Conservation (phyloP, 2,113 vertebrate genomes). For the Campylomormyrus tamandua region DNA sequence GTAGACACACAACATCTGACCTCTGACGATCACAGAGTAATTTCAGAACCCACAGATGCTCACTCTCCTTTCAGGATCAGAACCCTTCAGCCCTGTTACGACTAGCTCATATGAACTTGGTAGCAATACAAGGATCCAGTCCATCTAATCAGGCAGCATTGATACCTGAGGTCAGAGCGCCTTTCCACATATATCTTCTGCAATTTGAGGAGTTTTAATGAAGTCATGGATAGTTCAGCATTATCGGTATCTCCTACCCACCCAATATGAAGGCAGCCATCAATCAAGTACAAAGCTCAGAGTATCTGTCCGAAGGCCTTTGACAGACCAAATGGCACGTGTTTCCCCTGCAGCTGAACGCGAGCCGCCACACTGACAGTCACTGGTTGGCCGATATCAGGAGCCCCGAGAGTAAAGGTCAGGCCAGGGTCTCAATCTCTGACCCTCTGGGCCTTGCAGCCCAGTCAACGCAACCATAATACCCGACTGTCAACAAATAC, state of each 20-base stretch:
- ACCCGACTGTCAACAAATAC: background rate
- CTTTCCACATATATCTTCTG: background rate
- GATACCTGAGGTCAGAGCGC: background rate
- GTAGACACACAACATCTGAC: constrained; percentile 52
- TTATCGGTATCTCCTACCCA: background rate
- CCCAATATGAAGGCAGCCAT: background rate
- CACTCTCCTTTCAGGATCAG: constrained; percentile 35
- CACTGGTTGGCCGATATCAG: background rate
- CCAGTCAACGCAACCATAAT: background rate
- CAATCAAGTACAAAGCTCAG: background rate
- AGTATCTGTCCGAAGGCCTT: background rate
- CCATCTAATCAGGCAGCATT: background rate
- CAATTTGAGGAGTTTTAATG: background rate
- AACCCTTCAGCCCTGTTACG: background rate
- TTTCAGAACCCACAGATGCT: constrained; percentile 39
- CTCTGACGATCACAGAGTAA: constrained; percentile 45
- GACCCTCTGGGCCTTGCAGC: background rate
- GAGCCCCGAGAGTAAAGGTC: background rate
- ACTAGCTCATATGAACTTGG: background rate
- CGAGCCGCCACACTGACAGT: background rate
- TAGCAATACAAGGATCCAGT: background rate
- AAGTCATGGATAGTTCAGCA: background rate
- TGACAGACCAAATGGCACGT: background rate
- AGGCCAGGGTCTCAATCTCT: background rate
- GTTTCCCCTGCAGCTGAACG: background rate